Percentiles rank a stretch among this genome's conserved stretches.
Evolutionary conservation across 2,113 vertebrate species (phyloP).

Genomic region (Daboia siamensis): DNA sequence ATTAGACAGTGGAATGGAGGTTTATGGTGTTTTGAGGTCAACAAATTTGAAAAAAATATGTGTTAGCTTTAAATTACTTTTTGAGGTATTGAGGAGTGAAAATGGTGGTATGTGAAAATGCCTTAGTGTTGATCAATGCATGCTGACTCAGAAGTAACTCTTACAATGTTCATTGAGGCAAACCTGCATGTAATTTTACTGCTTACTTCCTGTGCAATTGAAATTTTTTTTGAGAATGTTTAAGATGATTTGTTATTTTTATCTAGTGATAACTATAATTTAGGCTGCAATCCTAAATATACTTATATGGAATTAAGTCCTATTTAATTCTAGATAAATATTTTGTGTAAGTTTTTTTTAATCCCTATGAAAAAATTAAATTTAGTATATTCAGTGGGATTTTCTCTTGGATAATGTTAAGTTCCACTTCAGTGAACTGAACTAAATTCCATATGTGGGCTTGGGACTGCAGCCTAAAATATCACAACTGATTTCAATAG

Average conservation of each 20-base stretch:
- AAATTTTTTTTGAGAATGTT: not conserved
- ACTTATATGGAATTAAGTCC: not conserved
- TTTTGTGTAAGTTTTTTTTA: not conserved
- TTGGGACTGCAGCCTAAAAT: not conserved
- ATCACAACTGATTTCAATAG: not conserved
- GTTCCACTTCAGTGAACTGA: not conserved
- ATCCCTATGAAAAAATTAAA: not conserved
- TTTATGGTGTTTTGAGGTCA: not conserved
- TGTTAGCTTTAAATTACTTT: not conserved
- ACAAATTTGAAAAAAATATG: not conserved
- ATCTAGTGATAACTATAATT: not conserved
- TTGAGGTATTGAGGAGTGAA: not conserved
- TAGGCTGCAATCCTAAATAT: not conserved
- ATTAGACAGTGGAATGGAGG: not conserved
- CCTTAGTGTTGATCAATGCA: not conserved
- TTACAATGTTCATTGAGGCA: not conserved
- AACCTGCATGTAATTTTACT: not conserved
- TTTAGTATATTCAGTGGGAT: not conserved
- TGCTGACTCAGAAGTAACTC: not conserved
- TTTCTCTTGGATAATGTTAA: not conserved
- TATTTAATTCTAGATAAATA: not conserved
- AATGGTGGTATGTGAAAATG: not conserved
- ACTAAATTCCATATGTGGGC: not conserved
- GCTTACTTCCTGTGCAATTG: not conserved
- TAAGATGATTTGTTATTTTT: not conserved